These are phyloP conservation scores for Poeciliopsis retropinna DNA, from an alignment of 2,113 vertebrate genomes.

Conservation along the genomic window DNA sequence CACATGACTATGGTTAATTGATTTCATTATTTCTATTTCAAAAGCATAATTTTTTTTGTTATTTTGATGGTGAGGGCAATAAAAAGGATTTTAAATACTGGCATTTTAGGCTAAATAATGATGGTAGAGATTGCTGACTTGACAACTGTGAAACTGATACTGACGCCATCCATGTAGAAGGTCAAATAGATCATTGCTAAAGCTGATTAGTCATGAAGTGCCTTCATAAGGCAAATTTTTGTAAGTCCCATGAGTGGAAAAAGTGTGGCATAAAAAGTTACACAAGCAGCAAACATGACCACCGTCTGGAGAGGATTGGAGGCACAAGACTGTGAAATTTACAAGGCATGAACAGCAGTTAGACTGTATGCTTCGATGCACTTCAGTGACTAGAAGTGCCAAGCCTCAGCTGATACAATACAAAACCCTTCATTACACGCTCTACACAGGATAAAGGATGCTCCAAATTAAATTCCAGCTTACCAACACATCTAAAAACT, in stretches of 20 bases:
- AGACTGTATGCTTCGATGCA: neutral
- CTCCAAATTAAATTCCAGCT: too few relatives aligned
- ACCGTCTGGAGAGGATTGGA: neutral
- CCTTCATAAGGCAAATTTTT: neutral
- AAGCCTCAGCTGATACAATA: too few relatives aligned
- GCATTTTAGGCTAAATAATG: neutral
- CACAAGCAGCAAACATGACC: neutral
- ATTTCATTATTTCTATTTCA: too few relatives aligned
- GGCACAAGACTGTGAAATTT: neutral
- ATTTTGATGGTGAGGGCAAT: too few relatives aligned
- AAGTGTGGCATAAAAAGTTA: neutral
- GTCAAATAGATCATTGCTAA: neutral
- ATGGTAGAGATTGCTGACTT: neutral
- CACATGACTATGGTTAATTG: neutral
- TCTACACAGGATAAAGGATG: too few relatives aligned
- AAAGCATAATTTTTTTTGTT: too few relatives aligned
- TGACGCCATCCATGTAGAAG: neutral
- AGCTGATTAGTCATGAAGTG: neutral
- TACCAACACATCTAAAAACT: too few relatives aligned
- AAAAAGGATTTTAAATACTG: neutral
- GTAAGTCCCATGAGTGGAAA: neutral
- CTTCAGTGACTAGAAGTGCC: too few relatives aligned
- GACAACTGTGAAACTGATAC: too few relatives aligned
- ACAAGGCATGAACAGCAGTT: neutral
- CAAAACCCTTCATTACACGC: too few relatives aligned